Conservation (phyloP, 2,888 invertebrate genomes). For the Formica aserva region DNA sequence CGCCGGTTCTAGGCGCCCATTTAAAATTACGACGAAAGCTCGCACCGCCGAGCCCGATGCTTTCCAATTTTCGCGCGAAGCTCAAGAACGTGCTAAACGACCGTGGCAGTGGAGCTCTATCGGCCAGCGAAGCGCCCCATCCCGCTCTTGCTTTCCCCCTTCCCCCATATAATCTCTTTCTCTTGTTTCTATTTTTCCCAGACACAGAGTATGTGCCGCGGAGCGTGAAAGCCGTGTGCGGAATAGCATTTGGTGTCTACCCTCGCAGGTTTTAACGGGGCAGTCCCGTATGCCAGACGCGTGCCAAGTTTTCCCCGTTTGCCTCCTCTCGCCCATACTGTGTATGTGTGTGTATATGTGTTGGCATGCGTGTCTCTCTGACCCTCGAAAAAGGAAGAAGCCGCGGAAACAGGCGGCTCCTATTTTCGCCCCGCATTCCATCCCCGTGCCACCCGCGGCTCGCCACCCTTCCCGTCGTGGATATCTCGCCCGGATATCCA, state of each 20-base stretch:
- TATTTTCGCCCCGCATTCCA: conserved; percentile 60
- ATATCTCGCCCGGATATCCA: conserved; percentile 56
- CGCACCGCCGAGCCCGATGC: conserved; percentile 31
- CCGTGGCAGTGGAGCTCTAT: conserved; percentile 12
- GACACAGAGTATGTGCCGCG: conserved; percentile 65
- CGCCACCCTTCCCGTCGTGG: conserved; percentile 38
- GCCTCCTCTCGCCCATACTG: conserved; percentile 48
- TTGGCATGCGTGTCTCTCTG: conserved; percentile 49
- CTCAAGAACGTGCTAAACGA: conserved; percentile 61
- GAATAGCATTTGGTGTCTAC: conserved; percentile 75
- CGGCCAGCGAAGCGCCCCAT: neutral
- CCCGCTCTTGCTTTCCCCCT: neutral
- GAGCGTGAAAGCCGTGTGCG: conserved; percentile 71
- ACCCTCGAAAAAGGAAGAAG: conserved; percentile 50
- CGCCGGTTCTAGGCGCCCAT: conserved; percentile 33
- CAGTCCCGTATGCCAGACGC: conserved; percentile 80
- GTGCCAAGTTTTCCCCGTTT: conserved; percentile 79
- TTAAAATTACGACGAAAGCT: conserved; percentile 50
- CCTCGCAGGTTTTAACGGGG: conserved; percentile 76
- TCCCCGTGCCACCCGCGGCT: conserved; percentile 20
- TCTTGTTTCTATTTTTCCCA: conserved; percentile 67
- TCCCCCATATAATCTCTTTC: conserved; percentile 52
- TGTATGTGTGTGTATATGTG: conserved; percentile 43
- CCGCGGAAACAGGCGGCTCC: conserved; percentile 52
- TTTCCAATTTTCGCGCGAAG: conserved; percentile 54